Base-by-base conservation (phyloP, 2,797 vertebrate species). In the Loriculus beryllinus region DNA sequence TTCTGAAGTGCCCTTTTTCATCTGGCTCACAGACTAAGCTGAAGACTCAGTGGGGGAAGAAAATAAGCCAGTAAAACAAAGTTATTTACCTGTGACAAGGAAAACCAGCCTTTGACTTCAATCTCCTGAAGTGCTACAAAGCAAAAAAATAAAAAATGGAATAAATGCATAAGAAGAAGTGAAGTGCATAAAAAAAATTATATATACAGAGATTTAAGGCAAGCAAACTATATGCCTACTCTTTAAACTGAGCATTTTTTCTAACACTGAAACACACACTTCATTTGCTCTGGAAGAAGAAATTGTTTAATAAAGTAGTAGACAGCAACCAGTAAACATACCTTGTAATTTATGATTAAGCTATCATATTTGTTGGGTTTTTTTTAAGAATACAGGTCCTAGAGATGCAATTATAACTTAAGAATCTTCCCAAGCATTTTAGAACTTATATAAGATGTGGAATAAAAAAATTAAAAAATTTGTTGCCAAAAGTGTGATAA, bases 211-310 rank as follows among this genome's bases (percentile, higher is more conserved):
- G 78, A 84, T 56, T 56, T 71, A 82, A 83, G 42, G 3, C 6
- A 63, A 69, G 39, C 3, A 48, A 25, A 16, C 4, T 33, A 35
- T 47, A 51, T 43, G 13, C 5, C 3, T 79, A 13, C 3, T 49
- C 51, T 91, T 87, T 42, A 85, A 71, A 31, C 3, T 69, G 9
- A 60, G 2, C 1, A 28, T 63, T 82, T 82, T 29, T 31, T 14
- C 12, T 4, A 3, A 51, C 9, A 33, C 6, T 54, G 19, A 39
- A 75, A 42, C 4, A 29, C 5, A 51, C 1, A 31, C 1, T 3
- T 28, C 65, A 16, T 40, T 85, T 71, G 2, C 0, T 14, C 28
- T 57, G 10, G 5, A 17, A 29, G 23, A n/a, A 7, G 10, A 52
- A 88, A 48, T 2, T 7, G 4, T 51, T 68, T 59, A 60, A 81